phyloP scores from a whole-genome alignment of 2,888 invertebrate genomes.

The Molanna angustata region DNA sequence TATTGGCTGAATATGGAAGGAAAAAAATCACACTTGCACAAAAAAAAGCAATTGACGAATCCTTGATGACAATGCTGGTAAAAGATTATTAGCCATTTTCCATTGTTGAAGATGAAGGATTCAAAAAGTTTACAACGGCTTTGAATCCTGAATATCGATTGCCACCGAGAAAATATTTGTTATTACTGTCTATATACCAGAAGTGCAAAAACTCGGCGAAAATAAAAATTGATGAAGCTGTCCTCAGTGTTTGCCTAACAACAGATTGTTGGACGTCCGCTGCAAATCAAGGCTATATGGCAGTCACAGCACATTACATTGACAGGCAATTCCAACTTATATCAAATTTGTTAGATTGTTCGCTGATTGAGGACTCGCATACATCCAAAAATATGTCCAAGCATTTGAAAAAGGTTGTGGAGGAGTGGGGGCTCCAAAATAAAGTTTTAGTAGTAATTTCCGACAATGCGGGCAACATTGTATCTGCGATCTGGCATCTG shows the following conservation, averaged over 20 bases:
- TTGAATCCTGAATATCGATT: constrained; percentile 1
- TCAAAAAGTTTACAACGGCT: not conserved
- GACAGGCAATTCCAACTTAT: not conserved
- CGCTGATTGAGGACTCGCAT: not conserved
- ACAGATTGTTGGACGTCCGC: constrained; percentile 1
- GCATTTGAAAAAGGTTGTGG: not conserved
- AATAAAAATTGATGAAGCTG: not conserved
- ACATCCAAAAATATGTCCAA: not conserved
- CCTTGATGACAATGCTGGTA: not conserved
- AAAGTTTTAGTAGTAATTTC: not conserved
- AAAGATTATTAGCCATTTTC: constrained; percentile 4
- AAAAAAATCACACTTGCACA: not conserved
- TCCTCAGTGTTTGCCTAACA: not conserved
- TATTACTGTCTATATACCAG: not conserved
- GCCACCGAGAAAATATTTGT: constrained; percentile 1
- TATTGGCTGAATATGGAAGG: not conserved
- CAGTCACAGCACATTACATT: not conserved
- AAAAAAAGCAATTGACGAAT: not conserved
- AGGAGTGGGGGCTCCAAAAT: not conserved
- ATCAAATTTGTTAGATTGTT: not conserved
- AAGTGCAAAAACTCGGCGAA: not conserved
- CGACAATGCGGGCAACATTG: constrained; percentile 1
- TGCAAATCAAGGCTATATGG: not conserved
- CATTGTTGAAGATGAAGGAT: not conserved
- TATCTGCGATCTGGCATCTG: not conserved